phyloP scores from a whole-genome alignment of 2,113 vertebrate genomes.

The Morone saxatilis region DNA sequence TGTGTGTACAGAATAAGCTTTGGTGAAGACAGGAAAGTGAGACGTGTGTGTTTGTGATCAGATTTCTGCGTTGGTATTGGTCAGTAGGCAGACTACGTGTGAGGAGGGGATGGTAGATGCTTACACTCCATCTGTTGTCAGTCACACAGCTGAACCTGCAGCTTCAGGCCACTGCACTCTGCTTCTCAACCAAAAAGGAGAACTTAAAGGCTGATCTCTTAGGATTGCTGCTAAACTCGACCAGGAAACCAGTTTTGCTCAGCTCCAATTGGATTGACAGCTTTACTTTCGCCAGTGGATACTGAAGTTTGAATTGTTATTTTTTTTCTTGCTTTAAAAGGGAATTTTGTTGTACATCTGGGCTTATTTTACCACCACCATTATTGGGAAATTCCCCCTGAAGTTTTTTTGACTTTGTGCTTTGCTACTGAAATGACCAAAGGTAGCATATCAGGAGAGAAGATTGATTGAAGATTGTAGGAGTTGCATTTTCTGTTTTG shows the following conservation, averaged over 20 bases:
- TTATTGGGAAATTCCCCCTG: constrained; percentile 14
- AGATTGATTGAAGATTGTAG: background rate
- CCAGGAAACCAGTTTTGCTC: constrained; percentile 18
- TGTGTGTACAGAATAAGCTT: constrained; percentile 31
- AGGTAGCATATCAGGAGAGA: constrained; percentile 16
- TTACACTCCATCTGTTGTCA: constrained; percentile 68
- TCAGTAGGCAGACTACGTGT: constrained; percentile 12
- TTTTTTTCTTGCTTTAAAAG: constrained; percentile 10
- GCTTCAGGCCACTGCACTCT: constrained; percentile 50
- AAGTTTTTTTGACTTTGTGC: constrained; percentile 5
- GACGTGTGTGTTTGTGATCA: constrained; percentile 36
- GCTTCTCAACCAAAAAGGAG: constrained; percentile 43
- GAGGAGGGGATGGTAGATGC: constrained; percentile 50
- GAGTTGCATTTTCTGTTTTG: constrained; percentile 19
- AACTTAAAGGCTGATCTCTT: constrained; percentile 6
- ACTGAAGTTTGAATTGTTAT: constrained; percentile 15
- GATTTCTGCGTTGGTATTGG: constrained; percentile 56
- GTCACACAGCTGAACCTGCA: constrained; percentile 54
- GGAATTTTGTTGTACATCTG: background rate
- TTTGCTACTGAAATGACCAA: constrained; percentile 35
- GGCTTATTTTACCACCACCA: background rate
- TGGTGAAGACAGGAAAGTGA: constrained; percentile 48
- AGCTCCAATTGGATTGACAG: constrained; percentile 41
- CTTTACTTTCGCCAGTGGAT: constrained; percentile 55
- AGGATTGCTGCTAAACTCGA: constrained; percentile 31